Conservation (phyloP, 2,113 vertebrate genomes). For the Ictalurus furcatus region DNA sequence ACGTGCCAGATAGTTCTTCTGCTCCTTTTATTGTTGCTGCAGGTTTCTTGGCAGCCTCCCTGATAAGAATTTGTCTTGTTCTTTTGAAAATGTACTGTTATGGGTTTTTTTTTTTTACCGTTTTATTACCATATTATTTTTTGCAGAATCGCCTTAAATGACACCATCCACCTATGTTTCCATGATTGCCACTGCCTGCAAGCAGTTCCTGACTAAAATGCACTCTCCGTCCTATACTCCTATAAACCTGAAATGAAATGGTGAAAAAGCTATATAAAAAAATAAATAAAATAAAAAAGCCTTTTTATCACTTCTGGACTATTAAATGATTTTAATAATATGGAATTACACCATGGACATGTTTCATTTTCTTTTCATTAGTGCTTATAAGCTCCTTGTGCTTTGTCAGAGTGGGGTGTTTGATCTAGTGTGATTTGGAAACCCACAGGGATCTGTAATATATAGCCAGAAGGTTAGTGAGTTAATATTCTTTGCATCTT, state of each 20-base stretch:
- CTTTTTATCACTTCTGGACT: not conserved
- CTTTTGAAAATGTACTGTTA: too few relatives aligned
- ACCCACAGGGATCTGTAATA: not conserved
- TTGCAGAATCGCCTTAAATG: too few relatives aligned
- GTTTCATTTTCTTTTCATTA: not conserved
- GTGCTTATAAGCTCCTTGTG: not conserved
- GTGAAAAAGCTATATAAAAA: not conserved
- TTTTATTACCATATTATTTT: too few relatives aligned
- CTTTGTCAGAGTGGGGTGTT: not conserved
- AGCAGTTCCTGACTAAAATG: not conserved
- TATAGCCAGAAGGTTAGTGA: not conserved
- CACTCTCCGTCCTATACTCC: not conserved
- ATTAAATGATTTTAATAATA: not conserved
- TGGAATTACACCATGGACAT: not conserved
- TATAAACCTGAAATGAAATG: not conserved
- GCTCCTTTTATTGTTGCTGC: too few relatives aligned
- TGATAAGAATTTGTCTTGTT: too few relatives aligned
- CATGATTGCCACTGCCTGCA: not conserved
- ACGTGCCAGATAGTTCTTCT: too few relatives aligned
- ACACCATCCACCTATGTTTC: too few relatives aligned
- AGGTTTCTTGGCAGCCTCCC: too few relatives aligned
- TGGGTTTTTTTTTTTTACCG: too few relatives aligned
- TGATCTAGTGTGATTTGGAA: not conserved
- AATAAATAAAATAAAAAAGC: too few relatives aligned
- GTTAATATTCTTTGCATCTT: not conserved